A percentile compares a stretch with the other conserved stretches of the same genome.
Conservation (phyloP, 1,140 invertebrate species). For the Tenebrio molitor region DNA sequence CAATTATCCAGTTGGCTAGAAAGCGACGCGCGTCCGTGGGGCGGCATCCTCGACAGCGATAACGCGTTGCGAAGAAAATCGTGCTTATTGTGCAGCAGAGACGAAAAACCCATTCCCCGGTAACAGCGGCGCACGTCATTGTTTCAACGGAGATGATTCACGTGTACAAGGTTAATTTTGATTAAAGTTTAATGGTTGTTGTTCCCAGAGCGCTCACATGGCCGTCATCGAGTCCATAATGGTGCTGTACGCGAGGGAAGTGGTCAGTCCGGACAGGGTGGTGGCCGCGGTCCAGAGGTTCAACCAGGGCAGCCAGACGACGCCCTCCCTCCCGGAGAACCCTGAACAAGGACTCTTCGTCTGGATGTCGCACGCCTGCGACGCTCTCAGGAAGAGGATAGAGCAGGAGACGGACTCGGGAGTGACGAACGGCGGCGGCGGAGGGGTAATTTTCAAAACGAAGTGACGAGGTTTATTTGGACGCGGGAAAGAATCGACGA, state of each 20-base stretch:
- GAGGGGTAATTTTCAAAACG: conserved; percentile 22
- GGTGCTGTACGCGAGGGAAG: conserved; percentile 94
- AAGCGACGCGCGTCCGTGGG: not conserved
- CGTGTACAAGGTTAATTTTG: conserved; percentile 27
- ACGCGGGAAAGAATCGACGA: no score
- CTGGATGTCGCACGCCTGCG: conserved; percentile 91
- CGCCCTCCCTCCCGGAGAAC: conserved; percentile 74
- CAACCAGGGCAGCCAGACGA: conserved; percentile 67
- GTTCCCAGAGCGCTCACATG: conserved; percentile 90
- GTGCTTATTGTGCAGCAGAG: no score
- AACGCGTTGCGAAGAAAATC: no score
- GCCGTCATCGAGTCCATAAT: conserved; percentile 97
- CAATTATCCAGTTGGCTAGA: conserved; percentile 10
- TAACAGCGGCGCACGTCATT: no score
- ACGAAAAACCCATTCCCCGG: no score
- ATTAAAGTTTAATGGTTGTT: conserved; percentile 58
- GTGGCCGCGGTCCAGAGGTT: conserved; percentile 86
- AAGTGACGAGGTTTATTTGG: not conserved
- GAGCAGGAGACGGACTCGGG: conserved; percentile 66
- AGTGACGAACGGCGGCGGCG: conserved; percentile 59
- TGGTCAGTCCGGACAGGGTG: conserved; percentile 90
- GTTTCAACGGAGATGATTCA: conserved; percentile 15
- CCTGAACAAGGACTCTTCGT: conserved; percentile 90
- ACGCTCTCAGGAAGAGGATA: conserved; percentile 78
- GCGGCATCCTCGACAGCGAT: no score